phyloP scores from a whole-genome alignment of 1,140 invertebrate genomes.

The Sarcophaga peregrina region DNA sequence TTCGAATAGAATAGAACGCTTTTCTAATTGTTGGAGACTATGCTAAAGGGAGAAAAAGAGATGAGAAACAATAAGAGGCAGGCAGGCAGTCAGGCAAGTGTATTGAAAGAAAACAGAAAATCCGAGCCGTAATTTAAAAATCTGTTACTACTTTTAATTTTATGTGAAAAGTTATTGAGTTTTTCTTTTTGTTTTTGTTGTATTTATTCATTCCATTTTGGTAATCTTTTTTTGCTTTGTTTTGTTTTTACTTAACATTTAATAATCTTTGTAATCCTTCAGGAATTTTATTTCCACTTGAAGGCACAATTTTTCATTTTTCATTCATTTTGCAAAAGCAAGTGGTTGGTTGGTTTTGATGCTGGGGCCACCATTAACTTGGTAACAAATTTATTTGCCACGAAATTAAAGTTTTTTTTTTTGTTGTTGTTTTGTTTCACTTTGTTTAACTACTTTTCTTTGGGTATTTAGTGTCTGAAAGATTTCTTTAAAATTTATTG shows the following conservation, averaged over 20 bases:
- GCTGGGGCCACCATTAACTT: not conserved
- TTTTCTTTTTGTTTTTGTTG: not conserved
- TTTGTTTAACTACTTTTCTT: no score
- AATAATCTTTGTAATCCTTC: constrained; percentile 19
- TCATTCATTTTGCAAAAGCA: not conserved
- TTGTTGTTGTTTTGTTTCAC: no score
- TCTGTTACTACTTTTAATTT: not conserved
- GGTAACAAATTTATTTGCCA: constrained; percentile 20
- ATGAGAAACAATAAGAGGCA: no score
- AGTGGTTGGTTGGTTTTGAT: not conserved
- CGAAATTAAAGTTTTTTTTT: not conserved
- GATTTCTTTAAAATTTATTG: not conserved
- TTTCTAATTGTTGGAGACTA: no score
- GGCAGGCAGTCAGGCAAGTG: no score
- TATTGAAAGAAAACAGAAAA: no score
- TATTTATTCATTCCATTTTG: not conserved
- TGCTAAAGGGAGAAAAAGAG: no score
- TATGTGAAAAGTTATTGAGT: constrained; percentile 4
- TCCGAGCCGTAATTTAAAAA: no score
- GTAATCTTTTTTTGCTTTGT: not conserved
- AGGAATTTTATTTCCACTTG: constrained; percentile 27
- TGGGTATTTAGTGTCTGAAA: not conserved
- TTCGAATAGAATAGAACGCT: no score
- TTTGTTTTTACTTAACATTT: constrained; percentile 1
- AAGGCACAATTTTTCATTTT: constrained; percentile 25